These are phyloP conservation scores for Intellagama lesueurii DNA, from an alignment of 2,797 vertebrate species.

Conservation along the genomic window DNA sequence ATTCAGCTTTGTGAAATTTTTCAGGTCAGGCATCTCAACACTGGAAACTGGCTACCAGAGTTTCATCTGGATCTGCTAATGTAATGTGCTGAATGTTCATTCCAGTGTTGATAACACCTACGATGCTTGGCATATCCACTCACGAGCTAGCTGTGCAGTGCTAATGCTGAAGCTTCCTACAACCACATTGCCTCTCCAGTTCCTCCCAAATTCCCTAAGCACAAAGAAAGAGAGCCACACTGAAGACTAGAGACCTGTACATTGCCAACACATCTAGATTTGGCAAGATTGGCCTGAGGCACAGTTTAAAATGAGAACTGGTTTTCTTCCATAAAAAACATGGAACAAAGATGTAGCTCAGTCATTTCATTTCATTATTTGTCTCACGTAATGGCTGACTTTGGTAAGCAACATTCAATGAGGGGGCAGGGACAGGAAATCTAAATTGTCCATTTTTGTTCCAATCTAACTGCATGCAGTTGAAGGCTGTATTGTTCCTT, in stretches of 20 bases:
- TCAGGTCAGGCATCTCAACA: too few species aligned
- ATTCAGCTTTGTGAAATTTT: too few species aligned
- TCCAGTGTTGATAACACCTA: slow-evolving; percentile 39
- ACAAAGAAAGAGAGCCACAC: slow-evolving; percentile 10
- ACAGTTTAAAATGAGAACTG: slow-evolving; percentile 31
- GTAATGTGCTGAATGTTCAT: slow-evolving; percentile 9
- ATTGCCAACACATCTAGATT: slow-evolving; percentile 29
- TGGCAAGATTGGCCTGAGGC: slow-evolving; percentile 3
- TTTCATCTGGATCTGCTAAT: too few species aligned
- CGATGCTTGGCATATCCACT: not conserved
- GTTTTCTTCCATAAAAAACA: not conserved
- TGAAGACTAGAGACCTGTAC: slow-evolving; percentile 19
- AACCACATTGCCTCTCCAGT: not conserved
- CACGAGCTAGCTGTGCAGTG: not conserved
- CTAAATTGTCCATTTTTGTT: slow-evolving; percentile 42
- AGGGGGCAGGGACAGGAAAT: not conserved
- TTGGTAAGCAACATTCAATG: slow-evolving; percentile 26
- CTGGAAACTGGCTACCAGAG: too few species aligned
- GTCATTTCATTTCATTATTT: slow-evolving; percentile 24
- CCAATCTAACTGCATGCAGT: slow-evolving; percentile 9
- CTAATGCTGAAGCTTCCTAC: not conserved
- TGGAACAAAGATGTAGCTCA: slow-evolving; percentile 19
- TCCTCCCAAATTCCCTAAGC: slow-evolving; percentile 28
- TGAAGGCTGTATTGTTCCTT: slow-evolving; percentile 52
- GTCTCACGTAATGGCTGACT: slow-evolving; percentile 13